Base-by-base conservation (phyloP, 37 sponge, comb jelly and placozoan species). In the Chondrilla cf. caribensis region DNA sequence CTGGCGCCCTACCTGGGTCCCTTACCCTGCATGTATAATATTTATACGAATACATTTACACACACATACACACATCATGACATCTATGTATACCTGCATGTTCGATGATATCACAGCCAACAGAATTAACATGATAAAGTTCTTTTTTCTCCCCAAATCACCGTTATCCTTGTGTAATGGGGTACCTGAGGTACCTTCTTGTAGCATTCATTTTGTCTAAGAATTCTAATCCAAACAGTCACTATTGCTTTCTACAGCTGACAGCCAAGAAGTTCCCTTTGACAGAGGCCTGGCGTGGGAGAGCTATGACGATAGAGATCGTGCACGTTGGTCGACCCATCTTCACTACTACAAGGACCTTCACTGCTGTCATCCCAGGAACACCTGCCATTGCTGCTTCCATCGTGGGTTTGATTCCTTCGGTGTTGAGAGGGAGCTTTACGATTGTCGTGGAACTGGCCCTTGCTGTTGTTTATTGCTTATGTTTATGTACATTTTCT, bases 231-330 rank as follows among this genome's bases (percentile, higher is more conserved):
- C n/a, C n/a, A n/a, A n/a, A n/a, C n/a, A n/a, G n/a, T n/a, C n/a
- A n/a, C n/a, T n/a, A n/a, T n/a, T n/a, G n/a, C n/a, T 47, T 47
- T 47, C 64, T n/a, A 26, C 29, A 60, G 64, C 64, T 60, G 64
- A 60, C 64, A 22, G 64, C 6, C 28, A 28, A 5, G 5, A 22
- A 28, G 28, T n/a, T 15, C 64, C 64, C 9, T 28, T 26, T 60
- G 28, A 22, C 29, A 9, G 22, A 7, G 64, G 7, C 15, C 15
- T 54, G 57, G 57, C 17, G 57, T 11, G 17, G 15, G 57, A 54
- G 11, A 11, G 11, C 11, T 18, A 17, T 54, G 11, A 18, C 57
- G 17, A 54, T 54, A 4, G 15, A 6, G 64, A 26, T 26, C 64
- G 64, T n/a, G 7, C 24, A 9, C 7, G 28, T n/a, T 60, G 64